Conservation (phyloP, 2,113 vertebrate species). For the Willisornis vidua region DNA sequence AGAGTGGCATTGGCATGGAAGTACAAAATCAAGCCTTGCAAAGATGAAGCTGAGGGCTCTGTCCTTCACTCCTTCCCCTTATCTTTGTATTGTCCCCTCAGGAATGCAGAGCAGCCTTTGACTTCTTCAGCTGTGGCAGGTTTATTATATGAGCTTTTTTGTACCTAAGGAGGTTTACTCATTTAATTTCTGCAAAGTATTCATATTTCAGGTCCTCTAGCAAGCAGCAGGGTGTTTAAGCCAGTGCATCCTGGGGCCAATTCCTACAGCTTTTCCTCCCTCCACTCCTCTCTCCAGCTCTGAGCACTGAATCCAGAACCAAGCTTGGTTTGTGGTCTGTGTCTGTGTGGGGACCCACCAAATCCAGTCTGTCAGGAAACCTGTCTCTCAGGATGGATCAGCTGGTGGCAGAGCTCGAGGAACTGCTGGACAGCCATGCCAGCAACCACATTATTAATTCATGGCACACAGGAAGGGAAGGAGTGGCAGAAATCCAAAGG, state of each 20-base stretch:
- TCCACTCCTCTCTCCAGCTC: background rate
- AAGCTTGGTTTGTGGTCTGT: fast-evolving
- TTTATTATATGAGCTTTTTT: background rate
- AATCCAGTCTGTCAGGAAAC: background rate
- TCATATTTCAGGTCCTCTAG: background rate
- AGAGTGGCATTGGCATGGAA: background rate
- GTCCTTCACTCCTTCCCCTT: background rate
- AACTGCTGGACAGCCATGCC: background rate
- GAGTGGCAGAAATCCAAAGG: background rate
- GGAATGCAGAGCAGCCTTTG: background rate
- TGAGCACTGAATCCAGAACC: background rate
- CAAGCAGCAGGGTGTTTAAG: background rate
- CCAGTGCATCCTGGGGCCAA: background rate
- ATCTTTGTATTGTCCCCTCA: background rate
- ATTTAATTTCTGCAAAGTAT: background rate
- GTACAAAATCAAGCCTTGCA: background rate
- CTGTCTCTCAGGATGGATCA: background rate
- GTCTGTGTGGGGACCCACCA: background rate
- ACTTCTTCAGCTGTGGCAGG: background rate
- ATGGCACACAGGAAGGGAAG: background rate
- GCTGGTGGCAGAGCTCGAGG: background rate
- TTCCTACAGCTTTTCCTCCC: background rate
- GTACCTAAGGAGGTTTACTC: background rate
- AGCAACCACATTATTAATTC: background rate
- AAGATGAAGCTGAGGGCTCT: background rate